phyloP scores from a whole-genome alignment of 2,797 vertebrate species.

The Argya squamiceps region DNA sequence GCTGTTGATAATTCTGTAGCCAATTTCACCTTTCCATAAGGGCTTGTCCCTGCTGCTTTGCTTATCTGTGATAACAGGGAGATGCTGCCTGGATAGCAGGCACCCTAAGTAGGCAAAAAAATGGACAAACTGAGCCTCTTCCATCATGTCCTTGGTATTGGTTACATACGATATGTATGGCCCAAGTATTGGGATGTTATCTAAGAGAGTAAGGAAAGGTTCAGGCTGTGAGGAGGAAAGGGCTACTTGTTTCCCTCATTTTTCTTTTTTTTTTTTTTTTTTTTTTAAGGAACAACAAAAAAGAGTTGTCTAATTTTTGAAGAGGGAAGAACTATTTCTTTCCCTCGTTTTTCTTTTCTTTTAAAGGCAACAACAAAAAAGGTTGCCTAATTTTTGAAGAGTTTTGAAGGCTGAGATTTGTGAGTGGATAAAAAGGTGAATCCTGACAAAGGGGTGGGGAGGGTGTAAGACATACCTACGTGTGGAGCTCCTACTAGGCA shows the following conservation, averaged over 20 bases:
- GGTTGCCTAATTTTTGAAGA: neutral
- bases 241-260: neutral
- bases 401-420: neutral
- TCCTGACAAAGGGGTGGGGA: neutral
- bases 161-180: neutral
- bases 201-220: neutral
- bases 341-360: neutral
- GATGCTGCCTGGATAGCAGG: neutral
- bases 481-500: neutral
- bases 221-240: neutral
- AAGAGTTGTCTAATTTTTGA: neutral
- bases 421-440: neutral
- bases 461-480: fast-evolving
- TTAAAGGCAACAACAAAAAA: neutral
- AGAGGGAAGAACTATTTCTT: neutral
- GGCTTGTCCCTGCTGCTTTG: neutral
- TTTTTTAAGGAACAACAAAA: no score
- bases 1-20: neutral
- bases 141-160: neutral
- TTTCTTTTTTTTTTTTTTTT: neutral
- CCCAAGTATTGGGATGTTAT: neutral
- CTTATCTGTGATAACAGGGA: neutral
- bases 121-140: neutral
- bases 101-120: neutral
- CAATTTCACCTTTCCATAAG: neutral